Conservation (phyloP, 2,888 invertebrate genomes). For the Metacarcinus magister region DNA sequence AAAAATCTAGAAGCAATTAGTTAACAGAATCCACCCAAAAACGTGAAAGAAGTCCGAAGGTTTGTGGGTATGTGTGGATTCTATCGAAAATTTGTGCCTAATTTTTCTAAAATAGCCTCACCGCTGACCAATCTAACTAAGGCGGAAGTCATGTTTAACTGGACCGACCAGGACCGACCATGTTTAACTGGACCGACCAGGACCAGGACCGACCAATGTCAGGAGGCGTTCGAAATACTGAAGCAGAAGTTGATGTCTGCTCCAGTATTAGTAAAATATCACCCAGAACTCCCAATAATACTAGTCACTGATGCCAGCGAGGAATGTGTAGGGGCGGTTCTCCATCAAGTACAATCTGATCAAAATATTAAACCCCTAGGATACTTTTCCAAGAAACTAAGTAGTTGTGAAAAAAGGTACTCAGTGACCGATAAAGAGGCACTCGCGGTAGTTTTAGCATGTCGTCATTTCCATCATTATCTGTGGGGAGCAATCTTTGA, state of each 20-base stretch:
- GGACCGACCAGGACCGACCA: no score
- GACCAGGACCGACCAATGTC: no score
- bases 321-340: background rate
- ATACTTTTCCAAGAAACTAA: conserved; percentile 47
- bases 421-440: background rate
- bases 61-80: conserved; percentile 83
- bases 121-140: background rate
- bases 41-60: conserved; percentile 83
- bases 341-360: conserved; percentile 19
- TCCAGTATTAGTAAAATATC: background rate
- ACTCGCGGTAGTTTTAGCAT: background rate
- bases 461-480: background rate
- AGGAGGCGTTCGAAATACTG: background rate
- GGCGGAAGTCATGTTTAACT: background rate
- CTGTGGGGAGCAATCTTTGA: background rate
- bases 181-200: no score
- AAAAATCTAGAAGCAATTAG: conserved; percentile 82
- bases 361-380: background rate
- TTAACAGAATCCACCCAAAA: conserved; percentile 83
- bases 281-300: background rate
- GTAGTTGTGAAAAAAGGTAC: background rate
- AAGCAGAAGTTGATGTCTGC: background rate
- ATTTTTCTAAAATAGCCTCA: conserved; percentile 18
- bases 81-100: conserved; percentile 84
- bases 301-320: background rate